Conservation (phyloP, 2,113 vertebrate species). For the Apteryx owenii region DNA sequence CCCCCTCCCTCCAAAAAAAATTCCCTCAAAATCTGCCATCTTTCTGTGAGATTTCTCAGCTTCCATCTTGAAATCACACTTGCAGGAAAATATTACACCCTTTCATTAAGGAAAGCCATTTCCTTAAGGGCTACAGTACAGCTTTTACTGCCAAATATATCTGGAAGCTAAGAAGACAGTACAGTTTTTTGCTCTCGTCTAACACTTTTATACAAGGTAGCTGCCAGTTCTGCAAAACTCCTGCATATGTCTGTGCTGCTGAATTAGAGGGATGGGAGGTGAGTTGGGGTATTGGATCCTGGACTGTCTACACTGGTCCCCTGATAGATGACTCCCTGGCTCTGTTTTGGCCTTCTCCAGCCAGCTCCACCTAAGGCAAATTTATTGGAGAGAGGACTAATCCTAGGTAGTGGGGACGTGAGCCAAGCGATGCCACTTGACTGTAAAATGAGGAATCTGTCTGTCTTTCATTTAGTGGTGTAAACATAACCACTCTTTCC, state of each 20-base stretch:
- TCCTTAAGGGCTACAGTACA: not conserved
- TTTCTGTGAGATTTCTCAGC: not conserved
- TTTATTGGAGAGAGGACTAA: not conserved
- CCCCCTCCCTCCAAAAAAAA: fast-evolving
- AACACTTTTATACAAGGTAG: not conserved
- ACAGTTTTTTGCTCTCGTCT: not conserved
- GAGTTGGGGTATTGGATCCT: not conserved
- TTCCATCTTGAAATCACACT: slow-evolving; percentile 12
- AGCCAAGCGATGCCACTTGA: not conserved
- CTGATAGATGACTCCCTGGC: not conserved
- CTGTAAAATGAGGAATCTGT: not conserved
- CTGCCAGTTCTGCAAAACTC: not conserved
- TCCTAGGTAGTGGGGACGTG: not conserved
- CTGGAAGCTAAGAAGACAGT: not conserved
- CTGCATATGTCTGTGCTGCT: not conserved
- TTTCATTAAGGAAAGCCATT: not conserved
- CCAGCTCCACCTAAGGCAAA: not conserved
- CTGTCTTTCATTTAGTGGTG: not conserved
- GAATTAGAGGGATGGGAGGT: not conserved
- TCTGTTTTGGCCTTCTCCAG: not conserved
- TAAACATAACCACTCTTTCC: not conserved
- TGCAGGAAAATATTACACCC: not conserved
- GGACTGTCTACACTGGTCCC: not conserved
- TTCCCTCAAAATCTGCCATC: not conserved
- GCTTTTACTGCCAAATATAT: not conserved